These are phyloP conservation scores for Rotaria macrura DNA, from an alignment of 2,888 invertebrate genomes.

Conservation along the genomic window DNA sequence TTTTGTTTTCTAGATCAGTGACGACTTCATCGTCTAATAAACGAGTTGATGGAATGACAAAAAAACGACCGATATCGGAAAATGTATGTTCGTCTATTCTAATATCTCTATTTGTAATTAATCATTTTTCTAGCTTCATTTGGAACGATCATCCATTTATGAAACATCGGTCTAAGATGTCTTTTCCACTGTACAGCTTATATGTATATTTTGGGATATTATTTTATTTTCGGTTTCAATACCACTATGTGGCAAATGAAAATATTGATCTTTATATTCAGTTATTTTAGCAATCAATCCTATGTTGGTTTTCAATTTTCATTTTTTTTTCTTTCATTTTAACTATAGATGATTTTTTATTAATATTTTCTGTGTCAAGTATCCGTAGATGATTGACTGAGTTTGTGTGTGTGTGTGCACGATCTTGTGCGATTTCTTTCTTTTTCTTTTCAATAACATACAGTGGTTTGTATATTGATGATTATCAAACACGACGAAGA, in stretches of 20 bases:
- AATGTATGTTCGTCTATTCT: background rate
- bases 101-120: background rate
- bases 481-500: background rate
- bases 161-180: background rate
- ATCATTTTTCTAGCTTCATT: background rate
- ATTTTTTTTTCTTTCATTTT: background rate
- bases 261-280: background rate
- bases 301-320: background rate
- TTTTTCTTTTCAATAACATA: background rate
- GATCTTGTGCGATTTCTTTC: background rate
- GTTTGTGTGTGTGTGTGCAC: background rate
- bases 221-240: background rate
- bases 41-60: background rate
- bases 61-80: background rate
- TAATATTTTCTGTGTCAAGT: background rate
- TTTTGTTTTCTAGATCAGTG: background rate
- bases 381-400: background rate
- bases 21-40: background rate
- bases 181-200: background rate
- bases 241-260: background rate
- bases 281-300: constrained; percentile 1
- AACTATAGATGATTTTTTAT: background rate
- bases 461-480: background rate
- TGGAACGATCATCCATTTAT: background rate
- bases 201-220: background rate